These are phyloP conservation scores for Ctenosaura bakeri DNA, from an alignment of 2,797 vertebrate genomes.

Conservation along the genomic window DNA sequence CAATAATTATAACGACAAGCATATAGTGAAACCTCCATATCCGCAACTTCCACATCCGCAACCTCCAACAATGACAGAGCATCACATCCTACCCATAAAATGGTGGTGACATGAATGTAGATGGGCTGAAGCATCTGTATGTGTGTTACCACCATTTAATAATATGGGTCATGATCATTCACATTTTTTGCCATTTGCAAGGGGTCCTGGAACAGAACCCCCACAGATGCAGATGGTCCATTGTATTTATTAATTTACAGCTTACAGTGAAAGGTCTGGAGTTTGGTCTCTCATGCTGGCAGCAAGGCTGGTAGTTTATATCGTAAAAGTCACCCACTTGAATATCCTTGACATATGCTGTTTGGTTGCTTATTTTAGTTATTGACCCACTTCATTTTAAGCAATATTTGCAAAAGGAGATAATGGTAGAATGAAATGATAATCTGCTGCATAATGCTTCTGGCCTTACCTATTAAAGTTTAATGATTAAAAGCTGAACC, in stretches of 20 bases:
- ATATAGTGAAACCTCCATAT: too few species aligned
- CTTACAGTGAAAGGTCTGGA: constrained; percentile 3
- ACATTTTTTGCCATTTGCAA: too few species aligned
- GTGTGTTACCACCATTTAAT: too few species aligned
- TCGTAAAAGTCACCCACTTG: not conserved
- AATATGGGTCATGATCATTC: too few species aligned
- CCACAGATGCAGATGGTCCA: too few species aligned
- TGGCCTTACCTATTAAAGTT: constrained; percentile 22
- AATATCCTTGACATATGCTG: not conserved
- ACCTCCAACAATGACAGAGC: too few species aligned
- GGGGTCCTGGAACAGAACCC: too few species aligned
- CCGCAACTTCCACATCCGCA: too few species aligned
- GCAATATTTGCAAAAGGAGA: not conserved
- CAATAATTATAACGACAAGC: accelerated
- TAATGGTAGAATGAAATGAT: not conserved
- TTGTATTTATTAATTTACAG: too few species aligned
- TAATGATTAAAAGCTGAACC: constrained; percentile 23
- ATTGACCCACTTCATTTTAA: not conserved
- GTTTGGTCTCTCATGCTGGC: not conserved
- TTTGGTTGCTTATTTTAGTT: not conserved
- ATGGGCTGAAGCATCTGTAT: too few species aligned
- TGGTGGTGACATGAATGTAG: too few species aligned
- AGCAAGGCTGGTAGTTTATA: not conserved
- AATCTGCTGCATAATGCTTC: constrained; percentile 17
- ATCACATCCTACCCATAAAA: too few species aligned